Evolutionary conservation across 2,113 vertebrate genomes (phyloP).

Genomic region (Leptocoma aspasia): DNA sequence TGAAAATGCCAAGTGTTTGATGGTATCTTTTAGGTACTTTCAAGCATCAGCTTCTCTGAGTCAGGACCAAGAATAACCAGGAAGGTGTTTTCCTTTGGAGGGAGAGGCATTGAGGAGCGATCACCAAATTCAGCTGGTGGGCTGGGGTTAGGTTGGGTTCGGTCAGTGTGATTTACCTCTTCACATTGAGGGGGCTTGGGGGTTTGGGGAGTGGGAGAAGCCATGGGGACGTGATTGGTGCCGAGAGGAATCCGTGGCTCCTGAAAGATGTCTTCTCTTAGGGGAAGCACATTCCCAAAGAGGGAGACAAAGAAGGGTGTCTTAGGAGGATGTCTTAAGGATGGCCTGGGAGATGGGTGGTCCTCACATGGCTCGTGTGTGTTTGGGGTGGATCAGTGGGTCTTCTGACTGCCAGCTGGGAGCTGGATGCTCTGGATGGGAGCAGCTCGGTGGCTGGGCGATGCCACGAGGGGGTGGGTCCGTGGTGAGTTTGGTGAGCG

Average conservation of each 20-base stretch:
- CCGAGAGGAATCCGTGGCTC: not conserved
- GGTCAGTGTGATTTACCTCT: slow-evolving; percentile 5
- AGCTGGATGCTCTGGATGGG: not conserved
- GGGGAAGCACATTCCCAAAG: not conserved
- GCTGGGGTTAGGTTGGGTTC: not conserved
- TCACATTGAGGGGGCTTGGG: not conserved
- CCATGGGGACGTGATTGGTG: not conserved
- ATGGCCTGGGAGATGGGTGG: not conserved
- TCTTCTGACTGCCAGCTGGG: not conserved
- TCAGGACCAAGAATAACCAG: slow-evolving; percentile 76
- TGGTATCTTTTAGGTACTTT: slow-evolving; percentile 74
- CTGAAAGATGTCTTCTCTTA: not conserved
- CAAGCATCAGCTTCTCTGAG: slow-evolving; percentile 73
- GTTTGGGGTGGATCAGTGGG: not conserved
- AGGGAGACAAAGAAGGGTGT: not conserved
- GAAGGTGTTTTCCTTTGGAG: slow-evolving; percentile 50
- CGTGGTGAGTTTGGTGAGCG: slow-evolving; percentile 71
- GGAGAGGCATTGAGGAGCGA: slow-evolving; percentile 38
- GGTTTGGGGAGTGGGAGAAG: not conserved
- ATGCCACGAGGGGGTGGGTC: not conserved
- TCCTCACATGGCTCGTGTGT: not conserved
- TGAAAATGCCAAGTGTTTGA: slow-evolving; percentile 80
- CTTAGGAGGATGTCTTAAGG: not conserved
- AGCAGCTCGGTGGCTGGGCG: not conserved
- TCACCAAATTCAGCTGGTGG: slow-evolving; percentile 65